Percentiles rank a stretch among this genome's conserved stretches.
Conservation (phyloP, 2,113 vertebrate species). For the Rhinogobius similis region DNA sequence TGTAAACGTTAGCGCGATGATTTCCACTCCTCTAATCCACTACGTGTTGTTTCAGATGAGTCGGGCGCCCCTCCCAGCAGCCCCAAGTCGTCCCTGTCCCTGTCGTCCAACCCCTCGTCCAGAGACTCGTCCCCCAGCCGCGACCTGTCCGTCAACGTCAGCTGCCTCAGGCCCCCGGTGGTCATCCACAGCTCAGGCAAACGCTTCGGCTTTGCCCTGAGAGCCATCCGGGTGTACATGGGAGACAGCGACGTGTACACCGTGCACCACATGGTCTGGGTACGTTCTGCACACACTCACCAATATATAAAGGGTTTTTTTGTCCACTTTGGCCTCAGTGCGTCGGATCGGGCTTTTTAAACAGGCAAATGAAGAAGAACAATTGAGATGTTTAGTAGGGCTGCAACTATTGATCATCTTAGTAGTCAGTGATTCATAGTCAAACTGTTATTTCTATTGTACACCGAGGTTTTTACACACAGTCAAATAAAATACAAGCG, state of each 20-base stretch:
- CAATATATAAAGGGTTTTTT: not conserved
- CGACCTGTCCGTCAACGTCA: constrained; percentile 80
- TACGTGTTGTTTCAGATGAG: constrained; percentile 77
- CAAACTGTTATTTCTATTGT: too few relatives aligned
- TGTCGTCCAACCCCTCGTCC: constrained; percentile 93
- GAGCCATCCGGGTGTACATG: constrained; percentile 95
- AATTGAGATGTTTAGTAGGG: too few relatives aligned
- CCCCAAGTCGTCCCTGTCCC: constrained; percentile 88
- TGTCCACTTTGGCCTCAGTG: too few relatives aligned
- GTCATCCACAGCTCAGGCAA: constrained; percentile 94
- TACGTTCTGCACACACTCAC: constrained; percentile 56
- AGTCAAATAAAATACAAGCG: too few relatives aligned
- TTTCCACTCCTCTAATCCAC: too few relatives aligned
- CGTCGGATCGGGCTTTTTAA: too few relatives aligned
- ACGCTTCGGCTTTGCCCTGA: constrained; percentile 91
- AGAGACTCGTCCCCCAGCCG: constrained; percentile 92
- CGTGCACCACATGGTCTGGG: constrained; percentile 96
- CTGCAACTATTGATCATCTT: too few relatives aligned
- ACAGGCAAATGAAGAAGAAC: too few relatives aligned
- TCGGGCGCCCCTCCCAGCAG: constrained; percentile 80
- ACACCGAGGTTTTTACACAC: too few relatives aligned
- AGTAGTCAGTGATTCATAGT: too few relatives aligned
- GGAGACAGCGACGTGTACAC: constrained; percentile 91
- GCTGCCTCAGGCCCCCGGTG: constrained; percentile 86
- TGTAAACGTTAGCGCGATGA: too few relatives aligned